Evolutionary conservation across 2,888 invertebrate genomes (phyloP), one percentile per base, ranked within the genome.

Genomic region (Auanema sp.): DNA sequence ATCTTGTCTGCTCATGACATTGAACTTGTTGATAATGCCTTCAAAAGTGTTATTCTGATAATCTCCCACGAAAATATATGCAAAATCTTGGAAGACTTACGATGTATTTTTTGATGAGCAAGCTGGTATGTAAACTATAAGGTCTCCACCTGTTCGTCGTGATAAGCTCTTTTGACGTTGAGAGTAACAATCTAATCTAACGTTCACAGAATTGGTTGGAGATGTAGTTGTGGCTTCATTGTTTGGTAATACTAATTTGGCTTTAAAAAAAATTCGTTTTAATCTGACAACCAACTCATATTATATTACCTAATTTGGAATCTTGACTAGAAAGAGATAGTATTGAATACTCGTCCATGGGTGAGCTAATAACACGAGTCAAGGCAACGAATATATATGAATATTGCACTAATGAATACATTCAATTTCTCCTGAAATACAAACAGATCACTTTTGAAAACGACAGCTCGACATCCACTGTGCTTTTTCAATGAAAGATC

Each of bases 11-110:
- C 11, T 84, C 84, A 83, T 89, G 89, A 81, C 89, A 90, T 83
- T 90, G 90, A 51, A 92, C 90, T 70, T 91, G 89, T 76, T 91
- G 89, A 83, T 92, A 95, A 33, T 33, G 33, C 33, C 33, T 33
- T 33, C 4, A 33, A 33, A 33, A 33, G 33, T 33, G 33, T 33
- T 33, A 33, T 44, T 25, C 24, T 6, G 50, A 51, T 16, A 21
- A 50, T 11, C 14, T 54, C 49, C 16, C 14, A 2, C 41, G 18
- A 11, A 42, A 40, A 21, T 2, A 25, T 41, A n/a, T 33, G 14
- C 16, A 55, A 33, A 55, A 8, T 33, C 40, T 33, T 0, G 25
- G 24, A 16, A 16, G 18, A 66, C 62, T 55, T 25, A 69, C 69
- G 67, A 56, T 23, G 65, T 50, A 58, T 72, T 67, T 43, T 60